Percentiles rank a stretch among this genome's conserved stretches.
Conservation (phyloP, 1,140 invertebrate species). For the Magallana gigas region DNA sequence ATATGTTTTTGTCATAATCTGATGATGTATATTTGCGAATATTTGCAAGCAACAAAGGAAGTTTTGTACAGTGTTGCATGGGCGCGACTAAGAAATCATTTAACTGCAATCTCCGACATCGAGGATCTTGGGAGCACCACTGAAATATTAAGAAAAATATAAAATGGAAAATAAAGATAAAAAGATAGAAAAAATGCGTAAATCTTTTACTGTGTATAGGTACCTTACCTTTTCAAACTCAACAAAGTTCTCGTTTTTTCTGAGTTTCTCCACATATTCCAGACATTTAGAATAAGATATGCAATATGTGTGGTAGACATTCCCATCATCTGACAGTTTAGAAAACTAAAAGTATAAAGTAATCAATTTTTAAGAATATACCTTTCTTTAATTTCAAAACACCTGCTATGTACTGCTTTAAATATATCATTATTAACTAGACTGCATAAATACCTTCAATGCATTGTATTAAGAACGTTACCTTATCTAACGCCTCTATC, state of each 20-base stretch:
- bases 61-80: conserved; percentile 86
- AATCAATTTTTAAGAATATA: neutral
- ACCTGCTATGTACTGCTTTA: no score
- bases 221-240: conserved; percentile 84
- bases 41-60: conserved; percentile 84
- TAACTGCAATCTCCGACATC: conserved; percentile 85
- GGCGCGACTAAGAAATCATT: conserved; percentile 85
- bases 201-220: no score
- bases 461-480: conserved; percentile 65
- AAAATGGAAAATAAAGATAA: no score
- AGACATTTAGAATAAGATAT: conserved; percentile 85
- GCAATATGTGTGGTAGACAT: conserved; percentile 84
- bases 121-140: conserved; percentile 83
- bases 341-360: conserved; percentile 68
- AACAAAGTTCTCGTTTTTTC: conserved; percentile 82
- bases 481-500: conserved; percentile 83
- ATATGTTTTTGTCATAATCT: conserved; percentile 80
- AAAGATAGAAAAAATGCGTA: no score
- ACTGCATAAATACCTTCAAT: no score
- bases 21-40: conserved; percentile 83
- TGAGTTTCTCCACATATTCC: conserved; percentile 83
- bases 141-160: conserved; percentile 63
- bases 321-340: conserved; percentile 76
- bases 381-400: no score
- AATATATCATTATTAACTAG: no score